Base-by-base conservation (phyloP, 2,113 vertebrate species). In the Ictalurus punctatus region DNA sequence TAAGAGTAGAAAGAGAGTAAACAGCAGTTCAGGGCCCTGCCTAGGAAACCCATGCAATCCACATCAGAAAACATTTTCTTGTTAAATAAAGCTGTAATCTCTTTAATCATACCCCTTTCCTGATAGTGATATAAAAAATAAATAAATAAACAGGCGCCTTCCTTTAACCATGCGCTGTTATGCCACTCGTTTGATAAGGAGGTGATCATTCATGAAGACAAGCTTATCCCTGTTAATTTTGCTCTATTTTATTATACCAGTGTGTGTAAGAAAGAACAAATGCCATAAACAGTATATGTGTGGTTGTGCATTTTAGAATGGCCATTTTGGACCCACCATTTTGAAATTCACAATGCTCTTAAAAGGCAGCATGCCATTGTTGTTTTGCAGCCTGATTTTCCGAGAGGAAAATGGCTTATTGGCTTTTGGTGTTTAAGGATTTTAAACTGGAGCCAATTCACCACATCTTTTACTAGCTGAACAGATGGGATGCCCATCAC, bases 401-500 rank as follows among this genome's bases (percentile, higher is more conserved):
- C 58, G 73, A 37, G 56, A 78, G 73, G 71, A 80, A 89, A 87
- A 78, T 61, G 48, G 34, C 69, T 80, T 52, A 40, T 79, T 81
- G 83, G 37, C n/a, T 74, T 17, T 88, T 37, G 58, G 67, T 58
- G 69, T 84, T 85, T 63, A 67, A 86, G 25, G 78, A 80, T 89
- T 48, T 84, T 85, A 78, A 88, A 78, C 58, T 84, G 23, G 58
- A 82, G 79, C 71, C 74, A 84, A 86, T 90, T 88, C 44, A 84
- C 14, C 19, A 40, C 44, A 58, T 59, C 54, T 83, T 81, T 90
- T 88, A 58, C 74, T 81, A 25, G 86, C 48, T 56, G 30, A 91
- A 92, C 91, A 92, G 91, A 92, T 92, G 86, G 88, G 52, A 44
- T 73, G 44, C 61, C 87, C 82, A 65, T 90, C 81, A 82, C 85